Evolutionary conservation across 2,888 invertebrate genomes (phyloP).

Genomic region (Phytoseiulus persimilis): DNA sequence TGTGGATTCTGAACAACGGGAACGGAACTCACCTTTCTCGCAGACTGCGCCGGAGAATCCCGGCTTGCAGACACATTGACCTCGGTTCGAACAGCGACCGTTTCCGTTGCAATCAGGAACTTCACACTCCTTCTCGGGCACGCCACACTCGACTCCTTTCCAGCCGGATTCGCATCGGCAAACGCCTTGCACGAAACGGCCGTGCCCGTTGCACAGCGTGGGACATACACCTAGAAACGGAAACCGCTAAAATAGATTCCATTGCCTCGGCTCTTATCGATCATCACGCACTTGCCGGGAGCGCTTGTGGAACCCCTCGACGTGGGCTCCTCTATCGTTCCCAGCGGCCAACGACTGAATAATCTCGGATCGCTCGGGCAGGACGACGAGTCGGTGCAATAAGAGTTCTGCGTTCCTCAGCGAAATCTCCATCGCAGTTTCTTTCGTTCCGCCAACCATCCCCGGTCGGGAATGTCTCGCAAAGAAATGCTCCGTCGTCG

Average conservation of each 20-base stretch:
- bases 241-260: conserved; percentile 31
- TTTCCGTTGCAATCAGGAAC: conserved; percentile 88
- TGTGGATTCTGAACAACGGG: conserved; percentile 42
- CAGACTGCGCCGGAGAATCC: conserved; percentile 93
- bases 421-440: not conserved
- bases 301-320: not conserved
- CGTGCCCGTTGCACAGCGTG: conserved; percentile 88
- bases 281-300: not conserved
- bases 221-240: conserved; percentile 72
- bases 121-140: conserved; percentile 90
- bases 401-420: not conserved
- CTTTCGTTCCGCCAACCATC: not conserved
- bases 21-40: conserved; percentile 62
- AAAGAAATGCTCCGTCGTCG: not conserved
- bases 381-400: not conserved
- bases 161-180: conserved; percentile 96
- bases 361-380: not conserved
- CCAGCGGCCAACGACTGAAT: not conserved
- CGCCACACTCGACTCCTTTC: conserved; percentile 94
- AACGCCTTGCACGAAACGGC: conserved; percentile 89
- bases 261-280: not conserved
- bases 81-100: conserved; percentile 80
- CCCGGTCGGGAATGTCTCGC: not conserved
- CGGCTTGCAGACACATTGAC: conserved; percentile 83
- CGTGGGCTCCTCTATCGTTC: not conserved